Base-by-base conservation (phyloP, 2,797 vertebrate genomes). In the Tympanoctomys barrerae region DNA sequence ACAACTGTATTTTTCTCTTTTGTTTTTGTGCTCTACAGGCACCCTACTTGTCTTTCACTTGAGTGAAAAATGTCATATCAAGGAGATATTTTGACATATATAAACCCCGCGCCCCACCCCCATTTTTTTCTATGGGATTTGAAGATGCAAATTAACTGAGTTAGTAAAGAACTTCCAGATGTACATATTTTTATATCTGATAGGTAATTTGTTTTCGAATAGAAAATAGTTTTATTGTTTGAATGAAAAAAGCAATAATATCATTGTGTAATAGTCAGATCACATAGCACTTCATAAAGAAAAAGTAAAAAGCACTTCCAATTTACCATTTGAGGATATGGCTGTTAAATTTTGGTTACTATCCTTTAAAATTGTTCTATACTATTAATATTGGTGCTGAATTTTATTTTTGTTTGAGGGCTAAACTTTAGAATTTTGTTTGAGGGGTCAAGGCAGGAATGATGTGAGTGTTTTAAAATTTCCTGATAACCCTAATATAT, bases 211-310 rank as follows among this genome's bases (percentile, higher is more conserved):
- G 33, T 85, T 97, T 96, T 94, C 33, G 83, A 79, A n/a, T 70
- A 79, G 68, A 80, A 92, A 94, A 87, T 71, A 64, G 26, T 1
- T 93, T 85, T 85, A 52, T 96, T 92, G 14, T 73, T 97, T 92
- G 26, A 33, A 89, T 18, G 93, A 14, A 66, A 66, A 66, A 86
- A 90, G 9, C 88, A 88, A 31, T 82, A 66, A 71, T 77, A 3
- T 39, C 39, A 39, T 59, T 88, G 13, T 78, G 77, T 84, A 82
- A 82, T 85, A 94, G 39, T 80, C 39, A 91, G 49, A 61, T 39
- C 42, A 21, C 80, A 61, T 0, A 94, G 64, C 77, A 68, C n/a
- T 97, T 95, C 31, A 66, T 91, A 89, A 94, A 90, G 33, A 89
- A 87, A 85, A 89, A 84, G 42, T 64, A 94, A 91, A 97, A 94